Evolutionary conservation across 2,888 invertebrate species (phyloP).

Genomic region (Phorcus lineatus): DNA sequence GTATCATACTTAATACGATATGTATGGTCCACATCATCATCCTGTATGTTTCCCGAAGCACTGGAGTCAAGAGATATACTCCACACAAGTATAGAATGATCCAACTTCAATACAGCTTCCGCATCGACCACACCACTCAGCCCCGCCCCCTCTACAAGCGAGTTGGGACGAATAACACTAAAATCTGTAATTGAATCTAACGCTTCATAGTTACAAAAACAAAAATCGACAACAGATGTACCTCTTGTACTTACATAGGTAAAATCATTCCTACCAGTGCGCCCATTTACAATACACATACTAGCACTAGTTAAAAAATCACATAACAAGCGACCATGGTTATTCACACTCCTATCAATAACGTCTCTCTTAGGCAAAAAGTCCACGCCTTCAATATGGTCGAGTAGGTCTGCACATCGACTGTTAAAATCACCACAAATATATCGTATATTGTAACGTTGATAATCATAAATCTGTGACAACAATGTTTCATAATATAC

Average conservation of each 20-base stretch:
- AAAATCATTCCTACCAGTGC: too few relatives aligned
- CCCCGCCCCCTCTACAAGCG: background rate
- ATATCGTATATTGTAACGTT: too few relatives aligned
- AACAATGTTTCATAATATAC: background rate
- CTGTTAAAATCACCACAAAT: background rate
- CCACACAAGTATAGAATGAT: too few relatives aligned
- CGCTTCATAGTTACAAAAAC: background rate
- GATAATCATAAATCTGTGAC: background rate
- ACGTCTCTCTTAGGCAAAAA: background rate
- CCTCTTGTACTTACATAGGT: background rate
- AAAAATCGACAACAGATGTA: background rate
- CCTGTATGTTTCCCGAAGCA: too few relatives aligned
- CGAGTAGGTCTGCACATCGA: background rate
- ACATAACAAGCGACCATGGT: too few relatives aligned
- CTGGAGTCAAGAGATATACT: too few relatives aligned
- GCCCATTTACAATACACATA: too few relatives aligned
- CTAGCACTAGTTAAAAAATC: too few relatives aligned
- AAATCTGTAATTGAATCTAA: background rate
- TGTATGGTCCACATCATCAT: too few relatives aligned
- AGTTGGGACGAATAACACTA: background rate
- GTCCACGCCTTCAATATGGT: background rate
- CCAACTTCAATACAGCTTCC: too few relatives aligned
- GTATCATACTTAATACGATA: too few relatives aligned
- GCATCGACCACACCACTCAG: too few relatives aligned
- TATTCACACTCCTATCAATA: background rate